These are phyloP conservation scores for Cercopithecus hamlyni DNA, from an alignment of 2,797 vertebrate species.

Conservation along the genomic window DNA sequence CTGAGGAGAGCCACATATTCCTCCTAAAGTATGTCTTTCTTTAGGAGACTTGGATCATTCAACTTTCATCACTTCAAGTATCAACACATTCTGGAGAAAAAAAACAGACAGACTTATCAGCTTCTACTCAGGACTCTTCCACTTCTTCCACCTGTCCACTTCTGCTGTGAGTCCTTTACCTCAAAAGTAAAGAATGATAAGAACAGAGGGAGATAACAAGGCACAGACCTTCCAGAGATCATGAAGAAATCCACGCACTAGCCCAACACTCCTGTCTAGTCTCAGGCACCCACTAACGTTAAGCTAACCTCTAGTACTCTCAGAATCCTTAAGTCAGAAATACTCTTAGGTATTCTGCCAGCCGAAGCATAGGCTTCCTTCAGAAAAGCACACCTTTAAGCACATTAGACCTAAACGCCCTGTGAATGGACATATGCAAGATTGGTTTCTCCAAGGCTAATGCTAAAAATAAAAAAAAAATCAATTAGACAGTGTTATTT, in stretches of 20 bases:
- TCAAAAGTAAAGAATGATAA: not conserved
- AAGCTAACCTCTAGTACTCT: not conserved
- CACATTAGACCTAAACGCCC: not conserved
- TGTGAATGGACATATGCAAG: not conserved
- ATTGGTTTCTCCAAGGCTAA: not conserved
- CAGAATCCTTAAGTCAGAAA: not conserved
- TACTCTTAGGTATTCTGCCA: not conserved
- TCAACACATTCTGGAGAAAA: not conserved
- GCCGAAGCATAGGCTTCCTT: not conserved
- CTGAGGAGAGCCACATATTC: not conserved
- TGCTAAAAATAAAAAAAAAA: not conserved
- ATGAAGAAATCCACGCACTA: not conserved
- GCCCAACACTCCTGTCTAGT: not conserved
- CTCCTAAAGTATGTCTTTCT: not conserved
- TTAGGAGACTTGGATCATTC: not conserved
- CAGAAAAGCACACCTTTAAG: not conserved
- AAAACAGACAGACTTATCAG: not conserved
- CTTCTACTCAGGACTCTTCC: not conserved
- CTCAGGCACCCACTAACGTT: not conserved
- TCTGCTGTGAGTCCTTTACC: not conserved
- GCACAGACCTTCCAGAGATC: not conserved
- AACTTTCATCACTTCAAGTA: not conserved
- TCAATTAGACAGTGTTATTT: not conserved
- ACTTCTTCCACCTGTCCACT: not conserved
- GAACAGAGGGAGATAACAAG: rapidly evolving